Conservation (phyloP, 53 echinoderm and acorn worm genomes). For the Stichopus horrens region DNA sequence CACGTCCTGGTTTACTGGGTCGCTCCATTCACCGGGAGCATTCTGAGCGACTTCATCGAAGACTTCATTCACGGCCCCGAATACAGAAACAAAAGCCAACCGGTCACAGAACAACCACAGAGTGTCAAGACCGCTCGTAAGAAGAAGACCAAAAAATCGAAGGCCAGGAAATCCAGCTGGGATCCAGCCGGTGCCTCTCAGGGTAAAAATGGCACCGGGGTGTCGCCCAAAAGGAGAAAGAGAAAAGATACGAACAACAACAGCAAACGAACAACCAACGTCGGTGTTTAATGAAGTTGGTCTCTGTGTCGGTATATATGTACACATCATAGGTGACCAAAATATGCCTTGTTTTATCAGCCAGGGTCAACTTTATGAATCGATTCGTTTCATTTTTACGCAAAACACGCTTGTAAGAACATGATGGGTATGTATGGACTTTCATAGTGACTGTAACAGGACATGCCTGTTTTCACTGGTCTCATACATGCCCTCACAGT, state of each 20-base stretch:
- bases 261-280: conserved; percentile 11
- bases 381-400: no score
- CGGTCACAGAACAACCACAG: not conserved
- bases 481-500: no score
- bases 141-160: conserved; percentile 11
- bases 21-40: conserved; percentile 74
- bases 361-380: no score
- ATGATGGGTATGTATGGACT: no score
- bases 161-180: conserved; percentile 40
- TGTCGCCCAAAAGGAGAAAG: conserved; percentile 32
- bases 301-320: no score
- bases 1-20: conserved; percentile 87
- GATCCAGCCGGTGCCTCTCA: not conserved
- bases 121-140: not conserved
- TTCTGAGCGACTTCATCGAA: conserved; percentile 65
- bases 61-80: conserved; percentile 47
- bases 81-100: conserved; percentile 46
- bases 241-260: conserved; percentile 23
- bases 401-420: no score
- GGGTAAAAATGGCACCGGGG: conserved; percentile 5
- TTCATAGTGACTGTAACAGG: no score
- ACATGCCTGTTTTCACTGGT: no score
- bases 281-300: not conserved
- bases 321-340: no score
- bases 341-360: no score